Percentiles rank a stretch among this genome's conserved stretches.
phyloP scores from a whole-genome alignment of 1,140 invertebrate species.

The Oppia nitens region DNA sequence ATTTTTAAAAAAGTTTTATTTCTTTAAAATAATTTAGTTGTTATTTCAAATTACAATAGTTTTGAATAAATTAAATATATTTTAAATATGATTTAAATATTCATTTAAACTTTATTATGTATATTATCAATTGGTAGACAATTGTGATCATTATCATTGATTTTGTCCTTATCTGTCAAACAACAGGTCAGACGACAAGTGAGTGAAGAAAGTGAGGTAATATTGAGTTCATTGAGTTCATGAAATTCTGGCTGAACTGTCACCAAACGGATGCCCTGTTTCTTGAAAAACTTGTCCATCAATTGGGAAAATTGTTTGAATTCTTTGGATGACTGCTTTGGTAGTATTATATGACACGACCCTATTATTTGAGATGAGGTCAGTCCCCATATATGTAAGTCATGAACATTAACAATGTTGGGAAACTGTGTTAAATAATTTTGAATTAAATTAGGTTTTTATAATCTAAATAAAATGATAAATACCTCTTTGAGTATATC shows the following conservation, averaged over 20 bases:
- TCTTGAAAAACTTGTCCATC: slow-evolving; percentile 55
- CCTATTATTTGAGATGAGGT: slow-evolving; percentile 81
- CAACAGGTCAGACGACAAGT: too few species aligned
- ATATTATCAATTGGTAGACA: too few species aligned
- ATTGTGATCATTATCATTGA: too few species aligned
- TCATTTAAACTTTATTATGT: too few species aligned
- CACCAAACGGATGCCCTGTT: slow-evolving; percentile 69
- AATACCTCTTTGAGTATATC: background rate
- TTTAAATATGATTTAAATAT: too few species aligned
- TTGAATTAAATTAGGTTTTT: slow-evolving; percentile 14
- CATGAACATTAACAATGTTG: slow-evolving; percentile 71
- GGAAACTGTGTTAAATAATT: slow-evolving; percentile 42
- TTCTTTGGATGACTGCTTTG: slow-evolving; percentile 47
- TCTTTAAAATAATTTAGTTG: too few species aligned
- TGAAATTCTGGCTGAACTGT: slow-evolving; percentile 82
- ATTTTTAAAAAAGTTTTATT: too few species aligned
- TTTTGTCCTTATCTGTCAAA: too few species aligned
- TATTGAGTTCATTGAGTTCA: too few species aligned
- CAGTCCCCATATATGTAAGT: slow-evolving; percentile 86
- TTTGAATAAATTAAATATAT: too few species aligned
- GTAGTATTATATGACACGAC: slow-evolving; percentile 68
- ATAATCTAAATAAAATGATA: slow-evolving; percentile 15
- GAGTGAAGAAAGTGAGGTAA: too few species aligned
- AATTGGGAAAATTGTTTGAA: slow-evolving; percentile 47
- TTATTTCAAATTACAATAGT: too few species aligned